Conservation (phyloP, 2,797 vertebrate species). For the Yasuhikotakia modesta region DNA sequence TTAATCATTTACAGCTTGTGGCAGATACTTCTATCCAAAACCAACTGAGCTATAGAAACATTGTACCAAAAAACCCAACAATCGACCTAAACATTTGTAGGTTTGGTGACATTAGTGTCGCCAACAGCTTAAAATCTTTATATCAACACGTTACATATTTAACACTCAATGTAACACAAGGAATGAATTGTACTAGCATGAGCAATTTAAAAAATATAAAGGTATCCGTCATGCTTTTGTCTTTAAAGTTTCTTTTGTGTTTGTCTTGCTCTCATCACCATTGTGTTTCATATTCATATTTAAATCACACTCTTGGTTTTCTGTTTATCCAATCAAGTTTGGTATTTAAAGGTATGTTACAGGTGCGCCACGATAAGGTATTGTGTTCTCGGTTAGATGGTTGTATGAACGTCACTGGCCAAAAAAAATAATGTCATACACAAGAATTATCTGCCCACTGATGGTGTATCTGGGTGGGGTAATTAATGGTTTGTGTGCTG, state of each 20-base stretch:
- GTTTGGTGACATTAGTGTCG: too few relatives aligned
- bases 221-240: not conserved
- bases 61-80: too few relatives aligned
- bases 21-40: too few relatives aligned
- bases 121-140: not conserved
- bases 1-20: too few relatives aligned
- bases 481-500: not conserved
- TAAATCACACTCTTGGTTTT: not conserved
- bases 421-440: not conserved
- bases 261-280: not conserved
- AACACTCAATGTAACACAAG: not conserved
- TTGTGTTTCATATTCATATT: not conserved
- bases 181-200: not conserved
- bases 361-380: not conserved
- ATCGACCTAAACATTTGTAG: too few relatives aligned
- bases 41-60: too few relatives aligned
- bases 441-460: not conserved
- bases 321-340: not conserved
- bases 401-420: not conserved
- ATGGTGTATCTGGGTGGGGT: not conserved
- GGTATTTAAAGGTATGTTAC: not conserved
- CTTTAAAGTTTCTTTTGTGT: slow-evolving; percentile 11
- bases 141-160: not conserved
- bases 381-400: not conserved
- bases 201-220: not conserved